phyloP scores from a whole-genome alignment of 2,113 vertebrate species.

The Murina feae region DNA sequence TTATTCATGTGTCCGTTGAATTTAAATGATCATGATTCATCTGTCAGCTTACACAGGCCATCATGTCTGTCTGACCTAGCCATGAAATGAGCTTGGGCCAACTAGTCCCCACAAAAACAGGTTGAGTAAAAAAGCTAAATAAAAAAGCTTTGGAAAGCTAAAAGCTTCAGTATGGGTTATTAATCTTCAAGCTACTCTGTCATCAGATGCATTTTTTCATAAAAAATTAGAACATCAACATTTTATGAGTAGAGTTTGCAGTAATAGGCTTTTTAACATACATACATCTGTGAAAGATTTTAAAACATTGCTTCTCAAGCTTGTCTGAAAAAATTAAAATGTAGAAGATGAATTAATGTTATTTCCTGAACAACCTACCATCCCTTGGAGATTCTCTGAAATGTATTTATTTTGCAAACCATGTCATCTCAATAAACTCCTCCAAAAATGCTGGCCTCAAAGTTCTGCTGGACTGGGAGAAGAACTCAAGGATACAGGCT shows the following conservation, averaged over 20 bases:
- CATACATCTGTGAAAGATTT: constrained; percentile 4
- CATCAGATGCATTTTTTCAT: neutral
- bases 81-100: neutral
- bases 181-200: neutral
- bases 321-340: constrained; percentile 33
- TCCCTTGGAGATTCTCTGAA: neutral
- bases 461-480: neutral
- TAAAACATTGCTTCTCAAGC: neutral
- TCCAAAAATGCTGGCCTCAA: constrained; percentile 5
- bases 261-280: neutral
- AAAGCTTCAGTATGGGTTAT: neutral
- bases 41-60: neutral
- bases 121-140: neutral
- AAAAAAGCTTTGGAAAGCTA: neutral
- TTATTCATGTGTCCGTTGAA: neutral
- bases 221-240: neutral
- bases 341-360: neutral
- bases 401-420: constrained; percentile 17
- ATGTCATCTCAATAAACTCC: neutral
- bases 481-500: neutral
- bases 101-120: neutral
- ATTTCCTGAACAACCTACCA: constrained; percentile 10
- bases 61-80: neutral
- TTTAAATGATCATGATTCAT: neutral
- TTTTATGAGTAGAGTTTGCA: neutral